Percentiles rank a stretch among this genome's conserved stretches.
Conservation (phyloP, 2,113 vertebrate species). For the Pollachius pollachius region DNA sequence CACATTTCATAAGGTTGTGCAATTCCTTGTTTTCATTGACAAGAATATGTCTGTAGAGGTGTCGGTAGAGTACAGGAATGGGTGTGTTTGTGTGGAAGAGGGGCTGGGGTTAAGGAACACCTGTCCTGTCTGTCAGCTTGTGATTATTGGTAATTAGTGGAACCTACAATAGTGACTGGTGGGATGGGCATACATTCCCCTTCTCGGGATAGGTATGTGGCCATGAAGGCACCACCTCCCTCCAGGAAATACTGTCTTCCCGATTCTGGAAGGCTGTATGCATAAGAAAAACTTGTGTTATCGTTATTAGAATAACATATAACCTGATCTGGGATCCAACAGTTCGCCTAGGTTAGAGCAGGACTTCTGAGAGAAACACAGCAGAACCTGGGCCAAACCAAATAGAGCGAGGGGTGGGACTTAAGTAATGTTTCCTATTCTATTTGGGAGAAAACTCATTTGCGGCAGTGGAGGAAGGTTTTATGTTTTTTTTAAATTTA, state of each 20-base stretch:
- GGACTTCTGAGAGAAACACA: no score
- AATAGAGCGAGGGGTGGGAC: no score
- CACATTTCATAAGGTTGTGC: slow-evolving; percentile 16
- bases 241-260: background rate
- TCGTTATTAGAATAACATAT: no score
- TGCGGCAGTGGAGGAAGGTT: no score
- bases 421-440: no score
- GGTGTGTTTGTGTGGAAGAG: background rate
- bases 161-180: slow-evolving; percentile 46
- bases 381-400: no score
- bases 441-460: no score
- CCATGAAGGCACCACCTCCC: background rate
- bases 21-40: slow-evolving; percentile 21
- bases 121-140: slow-evolving; percentile 60
- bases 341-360: no score
- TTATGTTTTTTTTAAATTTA: no score
- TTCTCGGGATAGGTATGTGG: slow-evolving; percentile 54
- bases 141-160: slow-evolving; percentile 70
- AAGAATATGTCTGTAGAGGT: background rate
- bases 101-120: slow-evolving; percentile 53
- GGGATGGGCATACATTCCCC: slow-evolving; percentile 49
- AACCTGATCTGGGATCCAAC: no score
- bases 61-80: background rate
- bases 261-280: no score
- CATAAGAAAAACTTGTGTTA: no score